A percentile compares a stretch with the other conserved stretches of the same genome.
phyloP scores from a whole-genome alignment of 2,797 vertebrate species.

The Parauchenoglanis punctatus region DNA sequence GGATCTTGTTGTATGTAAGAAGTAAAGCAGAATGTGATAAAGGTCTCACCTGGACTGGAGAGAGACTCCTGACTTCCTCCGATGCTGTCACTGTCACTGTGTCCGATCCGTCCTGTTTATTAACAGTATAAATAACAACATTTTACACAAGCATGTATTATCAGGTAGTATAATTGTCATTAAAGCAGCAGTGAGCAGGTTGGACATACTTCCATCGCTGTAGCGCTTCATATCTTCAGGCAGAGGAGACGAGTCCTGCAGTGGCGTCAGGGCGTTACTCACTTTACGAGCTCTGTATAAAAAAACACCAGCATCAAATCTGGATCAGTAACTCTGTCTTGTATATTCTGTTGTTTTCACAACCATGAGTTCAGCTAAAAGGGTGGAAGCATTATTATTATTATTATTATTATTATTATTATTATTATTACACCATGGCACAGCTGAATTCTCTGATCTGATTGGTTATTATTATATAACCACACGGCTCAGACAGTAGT shows the following conservation, averaged over 20 bases:
- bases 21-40: neutral
- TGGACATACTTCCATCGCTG: constrained; percentile 68
- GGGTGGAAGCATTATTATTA: too few species aligned
- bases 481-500: neutral
- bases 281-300: constrained; percentile 66
- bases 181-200: neutral
- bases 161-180: neutral
- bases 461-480: neutral
- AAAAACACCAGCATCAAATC: neutral
- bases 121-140: constrained; percentile 18
- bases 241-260: constrained; percentile 59
- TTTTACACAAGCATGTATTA: neutral
- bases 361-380: neutral
- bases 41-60: constrained; percentile 84
- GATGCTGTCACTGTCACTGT: constrained; percentile 82
- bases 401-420: neutral
- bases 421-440: neutral
- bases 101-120: constrained; percentile 65
- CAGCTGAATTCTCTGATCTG: neutral
- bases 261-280: constrained; percentile 59
- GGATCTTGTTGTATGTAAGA: neutral
- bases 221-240: constrained; percentile 63
- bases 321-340: neutral
- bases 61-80: constrained; percentile 85
- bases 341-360: neutral